Evolutionary conservation across 64 coral and sea anemone species (phyloP), one percentile per base, ranked within the genome.

Genomic region (Porites australiensis): DNA sequence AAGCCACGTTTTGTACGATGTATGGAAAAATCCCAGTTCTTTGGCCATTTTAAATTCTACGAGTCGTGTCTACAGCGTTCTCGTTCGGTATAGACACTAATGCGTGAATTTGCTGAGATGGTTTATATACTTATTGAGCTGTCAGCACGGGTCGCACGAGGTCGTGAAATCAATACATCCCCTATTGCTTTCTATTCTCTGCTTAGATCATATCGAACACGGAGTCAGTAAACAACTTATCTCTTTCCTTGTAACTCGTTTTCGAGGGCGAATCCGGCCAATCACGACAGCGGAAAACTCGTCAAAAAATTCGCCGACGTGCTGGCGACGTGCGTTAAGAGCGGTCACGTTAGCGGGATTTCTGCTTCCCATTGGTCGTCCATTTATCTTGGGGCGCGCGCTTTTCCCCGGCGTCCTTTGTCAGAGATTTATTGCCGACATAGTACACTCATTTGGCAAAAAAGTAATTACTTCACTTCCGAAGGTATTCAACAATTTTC

Each of bases 81-180:
- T 57, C 13, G 23, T 19, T 51, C 37, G 8, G 0, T 46, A 50
- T 12, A 68, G 13, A 50, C 47, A 68, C 63, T 50, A 68, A 48
- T 68, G 44, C 81, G 81, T 68, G 81, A n/a, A 50, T 68, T 18
- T 67, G 22, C 69, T 68, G 50, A 45, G 81, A 13, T 7, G 50
- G 47, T 4, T 19, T 69, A 22, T 84, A 68, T 84, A 84, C 67
- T 66, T 83, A 62, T 83, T 8, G 11, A 84, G 45, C 81, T 84
- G 81, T 84, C 81, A 84, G 44, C 62, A 44, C 10, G n/a, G 23
- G 63, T 84, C 81, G 62, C 16, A 5, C 20, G 62, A n/a, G 81
- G 81, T 84, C 81, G 63, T 69, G 81, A 51, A 84, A 84, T 68
- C 6, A 82, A 82, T 82, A 63, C 59, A 60, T 15, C 18, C 79